phyloP scores from a whole-genome alignment of 2,797 vertebrate genomes.

The Anguilla megastoma region DNA sequence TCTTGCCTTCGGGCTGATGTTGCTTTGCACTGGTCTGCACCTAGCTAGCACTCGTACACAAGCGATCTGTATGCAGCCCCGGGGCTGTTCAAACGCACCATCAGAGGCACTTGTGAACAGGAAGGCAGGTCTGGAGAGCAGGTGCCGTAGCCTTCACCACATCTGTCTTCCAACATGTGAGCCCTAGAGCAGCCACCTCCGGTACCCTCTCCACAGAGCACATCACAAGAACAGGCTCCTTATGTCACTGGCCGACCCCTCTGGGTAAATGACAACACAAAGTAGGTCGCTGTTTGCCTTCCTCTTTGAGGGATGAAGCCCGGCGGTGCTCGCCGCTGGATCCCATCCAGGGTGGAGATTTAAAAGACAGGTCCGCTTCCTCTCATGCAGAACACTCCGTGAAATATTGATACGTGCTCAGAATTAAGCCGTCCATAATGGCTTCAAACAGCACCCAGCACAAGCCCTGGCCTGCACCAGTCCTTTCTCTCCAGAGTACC shows the following conservation, averaged over 20 bases:
- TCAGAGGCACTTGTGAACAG: not conserved
- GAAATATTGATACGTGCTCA: constrained; percentile 18
- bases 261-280: not conserved
- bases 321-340: not conserved
- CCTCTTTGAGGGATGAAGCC: not conserved
- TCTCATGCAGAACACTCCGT: not conserved
- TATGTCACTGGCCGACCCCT: not conserved
- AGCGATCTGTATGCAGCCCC: not conserved
- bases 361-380: constrained; percentile 9
- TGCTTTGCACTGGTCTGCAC: not conserved
- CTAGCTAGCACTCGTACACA: not conserved
- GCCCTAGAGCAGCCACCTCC: not conserved
- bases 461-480: not conserved
- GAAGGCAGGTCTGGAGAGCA: not conserved
- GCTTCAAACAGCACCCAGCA: not conserved
- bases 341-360: constrained; percentile 6
- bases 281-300: constrained; percentile 1
- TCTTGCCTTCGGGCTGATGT: not conserved
- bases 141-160: not conserved
- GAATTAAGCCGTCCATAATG: not conserved
- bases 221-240: not conserved
- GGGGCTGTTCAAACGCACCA: not conserved
- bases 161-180: not conserved
- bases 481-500: not conserved
- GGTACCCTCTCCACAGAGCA: not conserved